Percentiles rank a stretch among this genome's conserved stretches.
phyloP scores from a whole-genome alignment of 2,888 invertebrate genomes.

The Cordylochernes scorpioides region DNA sequence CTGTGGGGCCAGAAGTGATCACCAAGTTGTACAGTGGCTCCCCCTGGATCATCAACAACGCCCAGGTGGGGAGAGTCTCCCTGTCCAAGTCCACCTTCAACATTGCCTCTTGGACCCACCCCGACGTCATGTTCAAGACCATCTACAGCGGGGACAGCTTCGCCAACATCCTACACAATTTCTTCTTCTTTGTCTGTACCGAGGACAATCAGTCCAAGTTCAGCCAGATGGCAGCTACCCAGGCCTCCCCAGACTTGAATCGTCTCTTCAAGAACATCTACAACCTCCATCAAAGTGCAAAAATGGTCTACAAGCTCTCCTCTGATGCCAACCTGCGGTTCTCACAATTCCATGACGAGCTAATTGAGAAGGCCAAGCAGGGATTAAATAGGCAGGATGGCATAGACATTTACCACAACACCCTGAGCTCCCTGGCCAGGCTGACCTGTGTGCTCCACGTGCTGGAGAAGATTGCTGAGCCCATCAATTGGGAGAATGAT shows the following conservation, averaged over 20 bases:
- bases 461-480: constrained; percentile 8
- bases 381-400: constrained; percentile 5
- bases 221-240: constrained; percentile 2
- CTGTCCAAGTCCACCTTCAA: constrained; percentile 6
- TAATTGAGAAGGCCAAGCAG: constrained; percentile 10
- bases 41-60: constrained; percentile 6
- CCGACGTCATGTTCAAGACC: constrained; percentile 3
- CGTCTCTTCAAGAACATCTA: constrained; percentile 5
- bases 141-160: constrained; percentile 4
- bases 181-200: constrained; percentile 7
- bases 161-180: constrained; percentile 7
- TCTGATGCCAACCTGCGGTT: constrained; percentile 6
- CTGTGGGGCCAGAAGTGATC: constrained; percentile 7
- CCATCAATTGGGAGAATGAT: constrained; percentile 7
- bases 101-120: constrained; percentile 5
- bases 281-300: constrained; percentile 3
- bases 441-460: constrained; percentile 8
- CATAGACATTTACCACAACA: constrained; percentile 5
- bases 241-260: constrained; percentile 2
- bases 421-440: constrained; percentile 6
- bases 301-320: constrained; percentile 7
- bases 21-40: constrained; percentile 6
- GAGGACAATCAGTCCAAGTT: constrained; percentile 9
- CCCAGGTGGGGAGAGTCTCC: constrained; percentile 2
- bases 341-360: constrained; percentile 8